A percentile compares a stretch with the other conserved stretches of the same genome.
phyloP scores from a whole-genome alignment of 2,797 vertebrate genomes.

The Potorous gilbertii region DNA sequence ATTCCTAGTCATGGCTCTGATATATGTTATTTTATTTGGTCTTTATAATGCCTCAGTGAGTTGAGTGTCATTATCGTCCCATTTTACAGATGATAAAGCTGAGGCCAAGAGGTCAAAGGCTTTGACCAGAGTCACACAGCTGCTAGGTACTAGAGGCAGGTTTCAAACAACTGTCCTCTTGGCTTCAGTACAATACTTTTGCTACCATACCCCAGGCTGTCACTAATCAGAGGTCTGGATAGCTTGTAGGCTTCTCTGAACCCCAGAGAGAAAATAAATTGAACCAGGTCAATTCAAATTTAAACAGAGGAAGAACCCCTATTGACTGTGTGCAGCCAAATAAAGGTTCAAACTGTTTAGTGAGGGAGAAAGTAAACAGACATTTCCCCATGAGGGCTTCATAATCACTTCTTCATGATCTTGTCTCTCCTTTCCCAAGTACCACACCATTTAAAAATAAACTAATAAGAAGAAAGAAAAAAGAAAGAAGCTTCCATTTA shows the following conservation, averaged over 20 bases:
- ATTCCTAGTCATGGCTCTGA: background rate
- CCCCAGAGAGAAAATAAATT: conserved; percentile 56
- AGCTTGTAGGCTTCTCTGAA: conserved; percentile 52
- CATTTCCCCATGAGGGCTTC: conserved; percentile 28
- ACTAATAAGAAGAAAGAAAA: conserved; percentile 7
- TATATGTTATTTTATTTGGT: background rate
- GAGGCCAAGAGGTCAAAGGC: background rate
- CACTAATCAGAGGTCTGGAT: conserved; percentile 54
- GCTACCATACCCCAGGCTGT: background rate
- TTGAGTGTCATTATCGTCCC: background rate
- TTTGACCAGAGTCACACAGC: background rate
- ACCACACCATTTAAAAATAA: conserved; percentile 30
- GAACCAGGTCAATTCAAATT: conserved; percentile 58
- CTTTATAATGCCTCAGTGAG: background rate
- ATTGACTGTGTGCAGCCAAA: conserved; percentile 23
- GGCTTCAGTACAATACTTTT: background rate
- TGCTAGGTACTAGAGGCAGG: background rate
- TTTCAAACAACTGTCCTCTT: background rate
- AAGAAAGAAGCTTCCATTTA: conserved; percentile 31
- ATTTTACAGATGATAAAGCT: background rate
- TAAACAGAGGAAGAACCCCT: conserved; percentile 6
- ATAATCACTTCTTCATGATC: conserved; percentile 40
- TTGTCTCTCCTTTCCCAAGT: conserved; percentile 17
- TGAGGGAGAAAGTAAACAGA: conserved; percentile 34
- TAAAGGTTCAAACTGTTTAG: background rate